phyloP scores from a whole-genome alignment of 35 echinoderm and acorn worm species.

The Ophiothrix spiculata region DNA sequence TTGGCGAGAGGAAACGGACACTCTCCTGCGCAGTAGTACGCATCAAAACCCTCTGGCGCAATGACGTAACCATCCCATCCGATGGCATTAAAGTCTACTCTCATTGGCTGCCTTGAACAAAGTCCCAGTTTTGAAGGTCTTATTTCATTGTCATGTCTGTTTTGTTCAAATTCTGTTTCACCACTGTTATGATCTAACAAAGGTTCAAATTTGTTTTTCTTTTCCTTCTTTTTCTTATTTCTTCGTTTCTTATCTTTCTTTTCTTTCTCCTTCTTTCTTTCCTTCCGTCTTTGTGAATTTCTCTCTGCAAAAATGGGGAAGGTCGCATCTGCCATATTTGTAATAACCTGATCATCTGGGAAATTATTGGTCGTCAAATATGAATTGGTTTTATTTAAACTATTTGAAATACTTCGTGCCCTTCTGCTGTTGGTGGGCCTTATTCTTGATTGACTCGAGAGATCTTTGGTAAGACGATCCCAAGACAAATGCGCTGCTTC shows the following conservation, averaged over 20 bases:
- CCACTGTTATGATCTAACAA: not conserved
- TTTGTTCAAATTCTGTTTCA: not conserved
- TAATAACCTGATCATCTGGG: slow-evolving; percentile 8
- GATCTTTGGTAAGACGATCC: slow-evolving; percentile 18
- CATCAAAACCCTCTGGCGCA: slow-evolving; percentile 73
- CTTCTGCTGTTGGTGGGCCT: not conserved
- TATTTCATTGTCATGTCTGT: not conserved
- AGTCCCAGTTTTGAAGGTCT: not conserved
- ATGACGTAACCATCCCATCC: slow-evolving; percentile 94
- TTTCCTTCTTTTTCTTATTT: not conserved
- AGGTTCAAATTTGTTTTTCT: slow-evolving; percentile 11
- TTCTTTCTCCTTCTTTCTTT: slow-evolving; percentile 15
- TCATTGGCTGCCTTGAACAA: slow-evolving; percentile 61
- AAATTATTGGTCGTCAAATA: slow-evolving; percentile 34
- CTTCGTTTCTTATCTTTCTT: slow-evolving; percentile 22
- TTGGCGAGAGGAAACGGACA: slow-evolving; percentile 82
- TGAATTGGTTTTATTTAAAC: not conserved
- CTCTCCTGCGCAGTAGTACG: slow-evolving; percentile 80
- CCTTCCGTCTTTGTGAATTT: slow-evolving; percentile 35
- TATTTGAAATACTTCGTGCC: slow-evolving; percentile 10
- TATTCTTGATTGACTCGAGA: not conserved
- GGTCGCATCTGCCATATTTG: slow-evolving; percentile 9
- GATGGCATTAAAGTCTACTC: slow-evolving; percentile 64
- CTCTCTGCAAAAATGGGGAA: slow-evolving; percentile 49
- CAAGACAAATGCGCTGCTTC: slow-evolving; percentile 30